Evolutionary conservation across 2,797 vertebrate species (phyloP).

Genomic region (Oreochromis grahami): DNA sequence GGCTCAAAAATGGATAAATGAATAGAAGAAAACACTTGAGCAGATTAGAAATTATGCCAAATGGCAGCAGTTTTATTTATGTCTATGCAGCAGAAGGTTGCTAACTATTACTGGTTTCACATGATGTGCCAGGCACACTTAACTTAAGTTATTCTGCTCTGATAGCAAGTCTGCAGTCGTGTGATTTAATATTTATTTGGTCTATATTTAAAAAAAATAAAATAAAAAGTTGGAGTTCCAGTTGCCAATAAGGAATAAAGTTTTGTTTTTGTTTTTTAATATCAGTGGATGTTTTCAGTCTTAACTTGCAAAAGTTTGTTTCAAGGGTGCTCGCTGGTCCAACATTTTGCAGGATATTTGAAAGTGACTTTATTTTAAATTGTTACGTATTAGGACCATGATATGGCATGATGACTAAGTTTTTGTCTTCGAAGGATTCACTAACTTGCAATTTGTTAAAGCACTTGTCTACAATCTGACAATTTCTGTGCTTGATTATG

Average conservation of each 20-base stretch:
- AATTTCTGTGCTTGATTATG: constrained; percentile 36
- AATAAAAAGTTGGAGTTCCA: neutral
- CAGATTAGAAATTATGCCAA: neutral
- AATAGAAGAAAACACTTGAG: neutral
- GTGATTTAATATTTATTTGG: constrained; percentile 35
- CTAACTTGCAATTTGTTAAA: constrained; percentile 15
- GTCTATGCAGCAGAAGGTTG: neutral
- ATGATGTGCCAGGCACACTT: constrained; percentile 1
- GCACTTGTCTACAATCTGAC: constrained; percentile 27
- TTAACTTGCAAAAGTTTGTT: constrained; percentile 15
- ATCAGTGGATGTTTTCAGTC: constrained; percentile 8
- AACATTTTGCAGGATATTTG: constrained; percentile 9
- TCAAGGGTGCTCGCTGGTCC: constrained; percentile 25
- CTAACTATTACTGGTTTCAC: neutral
- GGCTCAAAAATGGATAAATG: neutral
- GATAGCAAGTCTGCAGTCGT: constrained; percentile 8
- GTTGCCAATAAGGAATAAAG: constrained; percentile 30
- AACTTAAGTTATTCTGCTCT: neutral
- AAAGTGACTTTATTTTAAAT: constrained; percentile 34
- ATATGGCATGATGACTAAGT: constrained; percentile 42
- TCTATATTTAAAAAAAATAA: neutral
- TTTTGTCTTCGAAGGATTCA: constrained; percentile 34
- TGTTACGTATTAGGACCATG: constrained; percentile 23
- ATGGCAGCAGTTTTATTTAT: constrained; percentile 18
- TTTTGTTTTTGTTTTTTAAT: neutral